Evolutionary conservation across 2,888 invertebrate genomes (phyloP).

Genomic region (Thymelicus lineola): DNA sequence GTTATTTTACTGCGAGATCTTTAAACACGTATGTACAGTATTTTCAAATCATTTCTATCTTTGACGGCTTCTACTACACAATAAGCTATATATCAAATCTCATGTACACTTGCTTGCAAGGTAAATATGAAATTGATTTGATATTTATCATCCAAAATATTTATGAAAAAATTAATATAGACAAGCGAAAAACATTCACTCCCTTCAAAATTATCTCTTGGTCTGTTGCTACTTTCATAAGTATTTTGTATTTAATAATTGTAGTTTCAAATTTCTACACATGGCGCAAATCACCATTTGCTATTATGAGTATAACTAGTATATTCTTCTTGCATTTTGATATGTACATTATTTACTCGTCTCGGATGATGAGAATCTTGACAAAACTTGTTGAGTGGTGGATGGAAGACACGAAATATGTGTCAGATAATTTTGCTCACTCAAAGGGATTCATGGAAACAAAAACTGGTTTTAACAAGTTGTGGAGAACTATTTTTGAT

Average conservation of each 20-base stretch:
- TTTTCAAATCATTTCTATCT: neutral
- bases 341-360: constrained; percentile 13
- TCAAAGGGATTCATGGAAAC: neutral
- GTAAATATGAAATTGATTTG: neutral
- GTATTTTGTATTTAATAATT: neutral
- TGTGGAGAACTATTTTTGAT: constrained; percentile 16
- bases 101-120: neutral
- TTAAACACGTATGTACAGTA: neutral
- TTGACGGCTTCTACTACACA: constrained; percentile 12
- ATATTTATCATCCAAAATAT: constrained; percentile 17
- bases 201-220: constrained; percentile 3
- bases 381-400: constrained; percentile 5
- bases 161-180: constrained; percentile 5
- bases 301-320: neutral
- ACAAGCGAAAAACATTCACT: neutral
- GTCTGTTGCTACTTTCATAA: neutral
- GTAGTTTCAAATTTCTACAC: neutral
- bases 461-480: neutral
- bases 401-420: constrained; percentile 15
- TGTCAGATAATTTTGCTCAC: neutral
- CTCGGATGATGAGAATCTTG: neutral
- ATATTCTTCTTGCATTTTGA: constrained; percentile 28
- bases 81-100: neutral
- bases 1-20: neutral
- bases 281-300: neutral